Evolutionary conservation across 2,888 invertebrate genomes (phyloP), one percentile per base, ranked within the genome.

Genomic region (Eristalis arbustorum): DNA sequence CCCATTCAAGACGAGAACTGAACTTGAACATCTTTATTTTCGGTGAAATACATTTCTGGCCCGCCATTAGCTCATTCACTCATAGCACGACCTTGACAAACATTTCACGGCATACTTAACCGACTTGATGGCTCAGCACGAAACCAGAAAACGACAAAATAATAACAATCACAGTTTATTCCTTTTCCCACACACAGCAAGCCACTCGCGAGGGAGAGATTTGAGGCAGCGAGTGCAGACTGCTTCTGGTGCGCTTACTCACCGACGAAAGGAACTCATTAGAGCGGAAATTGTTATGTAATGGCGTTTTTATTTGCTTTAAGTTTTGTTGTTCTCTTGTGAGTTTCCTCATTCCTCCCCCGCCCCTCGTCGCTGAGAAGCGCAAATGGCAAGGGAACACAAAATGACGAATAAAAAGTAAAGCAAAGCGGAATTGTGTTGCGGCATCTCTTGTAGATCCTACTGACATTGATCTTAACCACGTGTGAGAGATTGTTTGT

Each of bases 391-490:
- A n/a, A 13, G n/a, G 61, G 25, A 25, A 25, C 25, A 72, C 42
- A 72, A 57, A 64, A 23, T 14, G 8, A 8, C 42, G 63, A 22
- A 73, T 49, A 71, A 66, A 31, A 78, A 67, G 11, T 10, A 61
- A 80, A 74, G 61, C 31, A 37, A 11, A 49, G 18, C 56, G 10
- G 67, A 64, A 34, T 49, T 69, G 63, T 83, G 49, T 74, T 83
- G 61, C 72, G 82, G 82, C 77, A 77, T 68, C 69, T 69, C 75
- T 69, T 71, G 64, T 66, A 34, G 22, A 71, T 75, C 73, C 73
- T 83, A 68, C 83, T 87, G 87, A 87, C 87, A 87, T 87, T 87
- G 87, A 87, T 87, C 87, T 87, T 87, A 74, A 79, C 14, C 67
- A 49, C 61, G 37, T 76, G 34, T 73, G 22, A 63, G 22, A 11